Percentiles rank a stretch among this genome's conserved stretches.
Conservation (phyloP, 2,888 invertebrate species). For the Myopa tessellatipennis region DNA sequence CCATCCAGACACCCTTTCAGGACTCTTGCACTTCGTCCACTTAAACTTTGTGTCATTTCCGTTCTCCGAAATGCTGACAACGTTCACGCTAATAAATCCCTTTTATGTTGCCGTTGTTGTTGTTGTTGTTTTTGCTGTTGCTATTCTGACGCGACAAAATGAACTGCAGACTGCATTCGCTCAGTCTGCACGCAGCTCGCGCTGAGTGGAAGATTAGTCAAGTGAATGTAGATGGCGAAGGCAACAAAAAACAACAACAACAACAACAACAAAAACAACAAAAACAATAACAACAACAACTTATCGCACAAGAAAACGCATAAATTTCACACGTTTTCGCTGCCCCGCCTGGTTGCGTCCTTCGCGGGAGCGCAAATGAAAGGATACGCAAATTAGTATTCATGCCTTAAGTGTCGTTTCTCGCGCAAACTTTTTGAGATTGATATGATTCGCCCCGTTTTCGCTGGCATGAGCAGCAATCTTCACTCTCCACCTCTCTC, state of each 20-base stretch:
- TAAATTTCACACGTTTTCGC: neutral
- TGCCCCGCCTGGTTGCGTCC: neutral
- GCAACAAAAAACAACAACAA: constrained; percentile 16
- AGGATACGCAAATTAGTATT: constrained; percentile 64
- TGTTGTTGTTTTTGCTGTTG: neutral
- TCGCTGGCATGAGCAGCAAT: neutral
- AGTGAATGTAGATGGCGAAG: constrained; percentile 8
- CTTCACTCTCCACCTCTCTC: neutral
- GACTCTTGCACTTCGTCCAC: neutral
- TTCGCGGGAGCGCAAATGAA: constrained; percentile 37
- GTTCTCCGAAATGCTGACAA: constrained; percentile 33
- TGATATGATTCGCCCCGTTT: constrained; percentile 25
- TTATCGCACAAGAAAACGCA: constrained; percentile 5
- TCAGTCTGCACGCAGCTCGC: neutral
- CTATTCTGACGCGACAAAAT: neutral
- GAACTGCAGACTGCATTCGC: neutral
- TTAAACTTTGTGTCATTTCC: constrained; percentile 34
- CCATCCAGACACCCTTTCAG: no score
- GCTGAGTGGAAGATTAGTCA: constrained; percentile 6
- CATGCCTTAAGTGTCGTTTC: constrained; percentile 65
- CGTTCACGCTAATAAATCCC: constrained; percentile 39
- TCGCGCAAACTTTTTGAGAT: constrained; percentile 48
- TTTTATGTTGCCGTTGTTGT: constrained; percentile 20
- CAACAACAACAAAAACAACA: constrained; percentile 10
- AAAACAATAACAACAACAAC: constrained; percentile 3